Evolutionary conservation across 2,797 vertebrate species (phyloP), one percentile per base, ranked within the genome.

Genomic region (Gadopsis marmoratus): DNA sequence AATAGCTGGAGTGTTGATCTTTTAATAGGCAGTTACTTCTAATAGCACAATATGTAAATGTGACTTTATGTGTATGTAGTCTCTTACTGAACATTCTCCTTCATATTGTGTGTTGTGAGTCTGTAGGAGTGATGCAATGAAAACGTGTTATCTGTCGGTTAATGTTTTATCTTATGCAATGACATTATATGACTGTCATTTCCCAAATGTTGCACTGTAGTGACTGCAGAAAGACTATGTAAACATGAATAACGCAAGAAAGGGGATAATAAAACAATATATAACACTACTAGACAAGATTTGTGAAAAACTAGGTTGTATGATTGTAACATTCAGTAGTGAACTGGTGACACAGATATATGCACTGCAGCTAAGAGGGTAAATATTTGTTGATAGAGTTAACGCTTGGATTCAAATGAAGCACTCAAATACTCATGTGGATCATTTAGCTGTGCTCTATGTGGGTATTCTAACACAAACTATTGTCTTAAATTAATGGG

Each of bases 371-470:
- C 86, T 83, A 85, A 79, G 73, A 80, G 65, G 79, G 90, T 94
- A 96, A 97, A 97, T 97, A 97, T 98, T 98, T 98, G 95, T 88
- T 90, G 85, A 78, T 23, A 26, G 35, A 84, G 91, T 92, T 92
- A 93, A 95, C 74, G 54, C 61, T 41, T 61, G 39, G 66, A 82
- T 63, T 83, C 39, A 68, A 63, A 50, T 16, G 64, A 85, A 50
- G 4, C 26, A 17, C 47, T 50, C 45, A 72, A 56, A 71, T 47
- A 43, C 56, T 74, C 7, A 26, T 45, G 65, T 65, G 54, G 39
- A 67, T 78, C 29, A 66, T 82, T 74, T 45, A 78, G 66, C 51
- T 45, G 50, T 9, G 14, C 21, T 61, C 14, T 17, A 9, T 43
- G n/a, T n/a, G n/a, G 10, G 48, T 1, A 59, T 70, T 78, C 39